These are phyloP conservation scores for Brevipalpus yothersi DNA, from an alignment of 1,140 invertebrate genomes.

Conservation along the genomic window DNA sequence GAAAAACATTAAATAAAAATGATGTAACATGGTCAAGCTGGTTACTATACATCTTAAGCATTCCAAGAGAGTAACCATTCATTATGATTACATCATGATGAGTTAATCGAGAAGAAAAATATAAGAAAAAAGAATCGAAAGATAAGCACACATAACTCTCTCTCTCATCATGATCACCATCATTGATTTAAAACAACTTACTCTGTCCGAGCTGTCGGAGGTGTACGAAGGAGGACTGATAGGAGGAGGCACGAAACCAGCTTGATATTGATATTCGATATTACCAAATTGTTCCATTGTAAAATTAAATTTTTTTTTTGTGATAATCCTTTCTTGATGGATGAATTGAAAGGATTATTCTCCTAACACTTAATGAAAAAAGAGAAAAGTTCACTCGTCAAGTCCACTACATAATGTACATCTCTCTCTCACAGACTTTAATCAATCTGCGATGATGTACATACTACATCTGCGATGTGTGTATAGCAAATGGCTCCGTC, in stretches of 20 bases:
- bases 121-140: neutral
- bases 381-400: too few species aligned
- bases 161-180: neutral
- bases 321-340: too few species aligned
- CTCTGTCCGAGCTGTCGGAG: neutral
- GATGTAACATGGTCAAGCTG: neutral
- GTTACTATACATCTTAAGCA: neutral
- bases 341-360: too few species aligned
- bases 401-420: too few species aligned
- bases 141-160: neutral
- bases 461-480: too few species aligned
- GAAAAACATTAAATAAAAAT: neutral
- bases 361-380: too few species aligned
- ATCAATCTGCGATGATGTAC: too few species aligned
- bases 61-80: neutral
- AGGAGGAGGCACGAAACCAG: neutral
- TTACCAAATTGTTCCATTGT: too few species aligned
- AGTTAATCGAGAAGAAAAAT: neutral
- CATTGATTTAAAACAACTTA: neutral
- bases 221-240: neutral
- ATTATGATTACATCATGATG: neutral
- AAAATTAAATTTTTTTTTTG: too few species aligned
- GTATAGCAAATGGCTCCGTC: too few species aligned
- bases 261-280: neutral
- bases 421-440: too few species aligned